Evolutionary conservation across 1,140 invertebrate genomes (phyloP).

Genomic region (Dendroctonus ponderosae): DNA sequence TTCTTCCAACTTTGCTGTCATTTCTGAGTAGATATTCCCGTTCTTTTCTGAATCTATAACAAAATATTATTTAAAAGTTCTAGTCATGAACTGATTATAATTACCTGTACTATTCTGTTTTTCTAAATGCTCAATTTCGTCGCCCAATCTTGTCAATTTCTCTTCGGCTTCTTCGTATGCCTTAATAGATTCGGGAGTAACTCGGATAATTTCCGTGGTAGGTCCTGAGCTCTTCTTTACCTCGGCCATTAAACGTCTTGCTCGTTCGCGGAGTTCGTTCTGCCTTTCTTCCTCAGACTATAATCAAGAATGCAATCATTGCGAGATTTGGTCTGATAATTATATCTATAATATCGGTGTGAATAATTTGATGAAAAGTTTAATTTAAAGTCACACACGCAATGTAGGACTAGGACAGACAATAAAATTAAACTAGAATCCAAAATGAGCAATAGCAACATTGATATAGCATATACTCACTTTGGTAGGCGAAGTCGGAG

Average conservation of each 20-base stretch:
- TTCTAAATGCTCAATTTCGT: slow-evolving; percentile 35
- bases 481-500: slow-evolving; percentile 42
- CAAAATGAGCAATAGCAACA: neutral
- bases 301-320: neutral
- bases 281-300: slow-evolving; percentile 80
- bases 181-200: slow-evolving; percentile 40
- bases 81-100: neutral
- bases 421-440: too few relatives aligned
- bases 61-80: neutral
- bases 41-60: slow-evolving; percentile 40
- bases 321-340: too few relatives aligned
- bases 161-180: slow-evolving; percentile 40
- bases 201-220: slow-evolving; percentile 43
- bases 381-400: neutral
- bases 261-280: slow-evolving; percentile 79
- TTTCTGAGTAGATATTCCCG: slow-evolving; percentile 39
- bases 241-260: slow-evolving; percentile 84
- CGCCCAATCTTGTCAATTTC: slow-evolving; percentile 34
- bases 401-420: too few relatives aligned
- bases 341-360: too few relatives aligned
- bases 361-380: too few relatives aligned
- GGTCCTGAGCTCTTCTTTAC: slow-evolving; percentile 64
- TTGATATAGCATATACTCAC: slow-evolving; percentile 30
- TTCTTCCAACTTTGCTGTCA: slow-evolving; percentile 34
- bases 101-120: slow-evolving; percentile 37